Base-by-base conservation (phyloP, 2,888 invertebrate species). In the Microplitis manilae region DNA sequence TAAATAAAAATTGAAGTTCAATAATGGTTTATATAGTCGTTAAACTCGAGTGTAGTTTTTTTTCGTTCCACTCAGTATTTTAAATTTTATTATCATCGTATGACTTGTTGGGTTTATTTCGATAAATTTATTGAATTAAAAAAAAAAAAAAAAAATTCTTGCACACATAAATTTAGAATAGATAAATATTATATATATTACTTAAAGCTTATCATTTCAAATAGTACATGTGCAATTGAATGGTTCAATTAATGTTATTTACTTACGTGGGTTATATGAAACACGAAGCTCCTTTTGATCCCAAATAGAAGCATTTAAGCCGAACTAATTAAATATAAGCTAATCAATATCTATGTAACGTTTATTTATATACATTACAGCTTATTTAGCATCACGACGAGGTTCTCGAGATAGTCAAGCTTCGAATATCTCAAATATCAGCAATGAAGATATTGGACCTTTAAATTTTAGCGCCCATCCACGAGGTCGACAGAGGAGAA, bases 331-430 rank as follows among this genome's bases (percentile, higher is more conserved):
- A 13, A 50, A 50, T 13, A 50, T 50, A 1, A 50, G 9, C 50
- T 50, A 50, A 50, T 13, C 13, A 15, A n/a, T 62, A 62, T 7
- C 62, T 15, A 17, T 20, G 15, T 62, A 20, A 15, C 8, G n/a
- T n/a, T 62, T 70, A 1, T 50, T 30, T 40, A 50, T 65, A 6
- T 72, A 67, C 41, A 59, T 40, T 72, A 85, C 85, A 84, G 96
- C 96, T 2, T 96, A 95, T 87, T 90, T 96, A 84, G 96, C 96
- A n/a, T 96, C 95, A 76, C 92, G 96, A 72, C 92, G 96, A n/a
- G 95, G 95, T n/a, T 95, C 95, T 0, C 91, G 96, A n/a, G 94
- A 94, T 83, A 94, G 94, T 20, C 93, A 93, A 83, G 93, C 94
- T 84, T 95, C 95, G 1, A 94, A 94, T 80, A 91, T 94, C 82